These are phyloP conservation scores for Odontothrips loti DNA, from an alignment of 2,888 invertebrate species.

Conservation along the genomic window DNA sequence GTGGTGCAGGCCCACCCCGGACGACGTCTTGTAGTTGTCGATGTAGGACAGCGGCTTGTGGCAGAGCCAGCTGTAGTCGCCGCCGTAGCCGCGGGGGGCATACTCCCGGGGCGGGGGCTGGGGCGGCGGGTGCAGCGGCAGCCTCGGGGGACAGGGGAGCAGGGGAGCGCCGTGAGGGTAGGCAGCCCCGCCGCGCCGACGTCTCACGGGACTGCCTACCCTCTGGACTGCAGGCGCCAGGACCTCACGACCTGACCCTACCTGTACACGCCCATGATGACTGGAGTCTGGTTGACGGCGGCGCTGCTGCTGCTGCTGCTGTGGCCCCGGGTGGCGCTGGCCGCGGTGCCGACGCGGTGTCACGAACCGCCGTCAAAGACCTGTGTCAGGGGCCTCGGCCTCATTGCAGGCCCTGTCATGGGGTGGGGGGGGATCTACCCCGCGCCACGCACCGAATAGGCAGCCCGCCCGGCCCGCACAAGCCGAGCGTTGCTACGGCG, in stretches of 20 bases:
- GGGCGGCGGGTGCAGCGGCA: neutral
- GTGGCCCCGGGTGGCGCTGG: too few species aligned
- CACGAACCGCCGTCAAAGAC: neutral
- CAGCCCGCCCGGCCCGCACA: neutral
- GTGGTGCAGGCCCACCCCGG: neutral
- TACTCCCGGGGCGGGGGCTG: neutral
- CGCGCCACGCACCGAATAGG: neutral
- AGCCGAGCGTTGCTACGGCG: neutral
- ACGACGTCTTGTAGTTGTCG: slow-evolving; percentile 8
- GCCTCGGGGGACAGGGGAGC: neutral
- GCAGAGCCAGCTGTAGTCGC: slow-evolving; percentile 1
- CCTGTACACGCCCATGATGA: slow-evolving; percentile 9
- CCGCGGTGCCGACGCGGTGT: neutral
- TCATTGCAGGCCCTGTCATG: neutral
- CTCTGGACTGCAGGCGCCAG: neutral
- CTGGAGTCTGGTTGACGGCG: neutral
- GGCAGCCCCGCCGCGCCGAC: neutral
- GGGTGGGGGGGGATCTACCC: neutral
- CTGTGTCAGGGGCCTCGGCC: neutral
- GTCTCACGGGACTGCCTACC: neutral
- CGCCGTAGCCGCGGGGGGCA: neutral
- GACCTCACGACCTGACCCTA: neutral
- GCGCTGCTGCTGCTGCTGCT: too few species aligned
- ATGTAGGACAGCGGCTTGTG: neutral
- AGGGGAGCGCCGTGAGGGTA: neutral